A percentile compares a stretch with the other conserved stretches of the same genome.
Conservation (phyloP, 2,888 invertebrate species). For the Trissolcus brochymenae region DNA sequence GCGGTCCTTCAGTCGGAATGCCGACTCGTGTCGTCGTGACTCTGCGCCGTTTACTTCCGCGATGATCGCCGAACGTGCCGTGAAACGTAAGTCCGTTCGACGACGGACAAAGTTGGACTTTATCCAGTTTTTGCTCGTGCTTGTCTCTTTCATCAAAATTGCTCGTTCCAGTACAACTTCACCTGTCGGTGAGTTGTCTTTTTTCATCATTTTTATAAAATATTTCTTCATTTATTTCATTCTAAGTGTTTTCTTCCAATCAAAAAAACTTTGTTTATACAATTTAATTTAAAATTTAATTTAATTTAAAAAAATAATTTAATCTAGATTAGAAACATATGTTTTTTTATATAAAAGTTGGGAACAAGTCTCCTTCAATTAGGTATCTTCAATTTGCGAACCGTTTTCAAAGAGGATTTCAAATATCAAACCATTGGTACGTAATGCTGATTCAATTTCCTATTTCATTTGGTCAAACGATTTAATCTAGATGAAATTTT, state of each 20-base stretch:
- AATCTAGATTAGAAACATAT: too few relatives aligned
- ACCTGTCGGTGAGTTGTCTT: slow-evolving; percentile 64
- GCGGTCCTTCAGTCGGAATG: slow-evolving; percentile 75
- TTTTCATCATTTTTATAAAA: neutral
- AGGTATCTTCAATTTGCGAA: too few relatives aligned
- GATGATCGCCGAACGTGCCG: slow-evolving; percentile 69
- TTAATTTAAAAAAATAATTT: too few relatives aligned
- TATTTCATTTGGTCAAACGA: too few relatives aligned
- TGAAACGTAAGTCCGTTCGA: slow-evolving; percentile 47
- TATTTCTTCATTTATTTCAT: slow-evolving; percentile 7
- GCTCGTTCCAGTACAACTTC: slow-evolving; percentile 61
- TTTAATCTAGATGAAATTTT: too few relatives aligned
- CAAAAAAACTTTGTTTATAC: neutral
- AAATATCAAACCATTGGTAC: too few relatives aligned
- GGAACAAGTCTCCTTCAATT: too few relatives aligned
- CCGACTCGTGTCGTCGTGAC: slow-evolving; percentile 72
- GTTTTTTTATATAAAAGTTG: too few relatives aligned
- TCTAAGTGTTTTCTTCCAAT: neutral
- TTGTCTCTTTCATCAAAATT: slow-evolving; percentile 48
- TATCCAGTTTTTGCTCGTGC: slow-evolving; percentile 29
- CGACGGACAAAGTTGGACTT: slow-evolving; percentile 36
- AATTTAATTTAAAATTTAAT: too few relatives aligned
- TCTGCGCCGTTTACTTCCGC: slow-evolving; percentile 66
- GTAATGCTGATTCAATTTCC: too few relatives aligned
- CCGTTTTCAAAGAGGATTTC: too few relatives aligned